Base-by-base conservation (phyloP, 1,140 invertebrate species). In the Caenorhabditis brenneri region DNA sequence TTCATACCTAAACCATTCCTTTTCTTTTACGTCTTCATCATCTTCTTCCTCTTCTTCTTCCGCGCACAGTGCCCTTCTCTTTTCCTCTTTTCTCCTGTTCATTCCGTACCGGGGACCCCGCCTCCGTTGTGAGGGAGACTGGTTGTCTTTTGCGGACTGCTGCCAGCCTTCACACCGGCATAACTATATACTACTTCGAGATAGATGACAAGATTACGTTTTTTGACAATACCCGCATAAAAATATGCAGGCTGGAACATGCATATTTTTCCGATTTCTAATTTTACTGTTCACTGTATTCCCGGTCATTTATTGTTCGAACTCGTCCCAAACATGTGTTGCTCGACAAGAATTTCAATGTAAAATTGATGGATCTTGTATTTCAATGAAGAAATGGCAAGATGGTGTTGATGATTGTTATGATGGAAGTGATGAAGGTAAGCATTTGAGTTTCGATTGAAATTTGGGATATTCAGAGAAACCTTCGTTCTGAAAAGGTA, bases 401-500 rank as follows among this genome's bases (percentile, higher is more conserved):
- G 86, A 87, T 60, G 86, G 86, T 3, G 51, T 82, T 15, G 81
- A 85, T 36, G 86, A 87, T 60, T 87, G 86, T 60, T 53, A 74
- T 16, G 86, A 87, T 69, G 82, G 78, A 19, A 58, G 53, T 53
- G 86, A 87, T 79, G 86, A 87, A 85, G 80, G 86, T 87, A n/a
- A 83, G 78, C 36, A 33, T 53, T 55, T 58, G 1, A 42, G 22
- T 27, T 51, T 24, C 31, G 19, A n/a, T 19, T 65, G 31, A 51
- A 51, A 51, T 7, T 4, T 0, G n/a, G n/a, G 22, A n/a, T n/a
- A n/a, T n/a, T 2, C 7, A n/a, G 15, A n/a, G n/a, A n/a, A n/a
- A n/a, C n/a, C n/a, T n/a, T n/a, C n/a, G n/a, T n/a, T n/a, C n/a
- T n/a, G n/a, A n/a, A n/a, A n/a, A n/a, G n/a, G n/a, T n/a, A n/a